Base-by-base conservation (phyloP, 1,140 invertebrate species). In the Drosophila chauvacae region DNA sequence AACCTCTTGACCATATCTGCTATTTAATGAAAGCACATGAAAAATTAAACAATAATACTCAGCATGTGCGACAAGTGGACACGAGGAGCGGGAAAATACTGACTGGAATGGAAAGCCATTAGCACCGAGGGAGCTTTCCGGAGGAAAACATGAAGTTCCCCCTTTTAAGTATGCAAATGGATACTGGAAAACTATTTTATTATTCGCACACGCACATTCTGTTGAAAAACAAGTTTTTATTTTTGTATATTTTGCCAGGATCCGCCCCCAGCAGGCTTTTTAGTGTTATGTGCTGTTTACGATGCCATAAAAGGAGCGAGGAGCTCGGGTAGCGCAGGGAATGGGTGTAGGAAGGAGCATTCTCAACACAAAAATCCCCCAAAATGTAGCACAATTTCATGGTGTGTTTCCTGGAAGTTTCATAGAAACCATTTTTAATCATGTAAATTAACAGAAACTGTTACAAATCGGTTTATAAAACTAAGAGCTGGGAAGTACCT, bases 251-350 rank as follows among this genome's bases (percentile, higher is more conserved):
- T 70, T 45, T 30, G 30, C 71, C 23, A 66, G 35, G 47, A 47
- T 28, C 71, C 55, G 62, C 71, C 61, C 39, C 39, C 39, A 47
- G 53, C 64, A 63, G 74, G 58, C 76, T 70, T 51, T 78, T 77
- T 71, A 71, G 74, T 78, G 74, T 78, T 78, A 78, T 77, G 74
- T 71, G 56, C 76, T 77, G 76, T 78, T 78, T 78, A 78, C 76
- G 76, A 77, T 39, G 75, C 48, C 57, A 58, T 77, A 77, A 78
- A 77, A 60, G 45, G 10, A 51, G 23, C 33, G 2, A 37, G 9
- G 7, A 55, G 18, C 13, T 7, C 13, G 13, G 11, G 11, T 13
- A 55, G 18, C 33, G 7, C 2, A 3, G 7, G 4, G 18, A 39
- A 35, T 14, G 7, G 18, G 23, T 23, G 23, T 11, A 23, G 30